A percentile compares a stretch with the other conserved stretches of the same genome.
These are phyloP conservation scores for Aegithalos caudatus DNA, from an alignment of 2,113 vertebrate species.

Conservation along the genomic window DNA sequence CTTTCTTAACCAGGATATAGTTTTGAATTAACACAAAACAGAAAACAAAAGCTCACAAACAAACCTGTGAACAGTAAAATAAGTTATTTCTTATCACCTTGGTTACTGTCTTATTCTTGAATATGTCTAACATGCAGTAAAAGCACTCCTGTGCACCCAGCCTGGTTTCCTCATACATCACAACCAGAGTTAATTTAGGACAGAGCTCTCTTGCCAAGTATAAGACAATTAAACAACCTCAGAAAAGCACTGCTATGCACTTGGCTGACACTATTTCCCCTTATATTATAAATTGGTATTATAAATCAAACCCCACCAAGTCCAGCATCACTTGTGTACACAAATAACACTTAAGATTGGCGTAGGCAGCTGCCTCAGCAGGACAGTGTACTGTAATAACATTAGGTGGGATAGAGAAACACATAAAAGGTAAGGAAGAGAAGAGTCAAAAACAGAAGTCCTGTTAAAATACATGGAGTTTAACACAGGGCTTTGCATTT, in stretches of 20 bases:
- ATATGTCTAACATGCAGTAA: neutral
- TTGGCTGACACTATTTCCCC: neutral
- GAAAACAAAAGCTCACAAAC: neutral
- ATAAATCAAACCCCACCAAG: neutral
- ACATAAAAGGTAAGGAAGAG: neutral
- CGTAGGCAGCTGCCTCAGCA: neutral
- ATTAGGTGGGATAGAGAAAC: neutral
- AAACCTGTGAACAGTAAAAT: neutral
- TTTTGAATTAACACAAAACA: neutral
- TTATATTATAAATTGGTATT: no score
- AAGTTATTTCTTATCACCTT: neutral
- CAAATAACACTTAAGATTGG: neutral
- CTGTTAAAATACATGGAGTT: neutral
- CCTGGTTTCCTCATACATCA: accelerated
- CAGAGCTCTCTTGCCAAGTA: neutral
- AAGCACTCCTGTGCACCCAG: neutral
- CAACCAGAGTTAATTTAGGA: neutral
- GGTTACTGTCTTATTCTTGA: neutral
- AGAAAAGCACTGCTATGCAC: neutral
- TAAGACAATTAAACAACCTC: neutral
- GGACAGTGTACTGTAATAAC: neutral
- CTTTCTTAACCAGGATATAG: neutral
- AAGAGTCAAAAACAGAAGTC: neutral
- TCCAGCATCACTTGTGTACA: neutral
- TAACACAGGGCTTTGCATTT: neutral